These are phyloP conservation scores for Aleiodes testaceus DNA, from an alignment of 2,888 invertebrate species.

Conservation along the genomic window DNA sequence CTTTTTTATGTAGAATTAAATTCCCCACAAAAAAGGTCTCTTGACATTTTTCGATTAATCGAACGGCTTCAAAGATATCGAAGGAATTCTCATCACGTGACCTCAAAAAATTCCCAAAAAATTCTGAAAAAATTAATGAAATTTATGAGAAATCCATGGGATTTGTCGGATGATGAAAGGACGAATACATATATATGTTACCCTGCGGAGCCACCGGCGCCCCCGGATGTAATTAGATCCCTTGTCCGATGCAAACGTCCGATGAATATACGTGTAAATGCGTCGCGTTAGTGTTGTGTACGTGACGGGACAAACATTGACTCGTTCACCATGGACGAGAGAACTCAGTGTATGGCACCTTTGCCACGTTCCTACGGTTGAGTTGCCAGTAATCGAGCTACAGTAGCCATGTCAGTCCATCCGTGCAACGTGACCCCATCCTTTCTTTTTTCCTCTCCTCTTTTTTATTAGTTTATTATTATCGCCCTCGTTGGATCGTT, in stretches of 20 bases:
- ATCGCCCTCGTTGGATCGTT: slow-evolving; percentile 49
- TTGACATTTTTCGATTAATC: too few relatives aligned
- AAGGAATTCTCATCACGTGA: too few relatives aligned
- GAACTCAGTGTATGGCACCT: slow-evolving; percentile 22
- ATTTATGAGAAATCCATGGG: neutral
- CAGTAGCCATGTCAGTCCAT: slow-evolving; percentile 44
- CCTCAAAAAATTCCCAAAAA: too few relatives aligned
- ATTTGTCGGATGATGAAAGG: neutral
- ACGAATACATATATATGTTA: neutral
- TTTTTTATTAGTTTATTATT: slow-evolving; percentile 11
- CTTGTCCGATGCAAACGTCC: slow-evolving; percentile 33
- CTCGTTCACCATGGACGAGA: slow-evolving; percentile 22
- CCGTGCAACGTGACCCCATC: slow-evolving; percentile 43
- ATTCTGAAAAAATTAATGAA: too few relatives aligned
- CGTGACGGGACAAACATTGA: slow-evolving; percentile 27
- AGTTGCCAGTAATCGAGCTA: slow-evolving; percentile 41
- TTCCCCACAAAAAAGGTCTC: too few relatives aligned
- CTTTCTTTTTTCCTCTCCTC: slow-evolving; percentile 24
- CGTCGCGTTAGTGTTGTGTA: slow-evolving; percentile 6
- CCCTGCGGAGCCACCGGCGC: slow-evolving; percentile 23
- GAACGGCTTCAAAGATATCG: too few relatives aligned
- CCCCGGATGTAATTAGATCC: slow-evolving; percentile 47
- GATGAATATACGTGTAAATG: slow-evolving; percentile 15
- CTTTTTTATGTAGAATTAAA: too few relatives aligned
- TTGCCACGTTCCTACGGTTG: slow-evolving; percentile 32